Evolutionary conservation across 2,888 invertebrate species (phyloP).

Genomic region (Trichogramma dendrolimi): DNA sequence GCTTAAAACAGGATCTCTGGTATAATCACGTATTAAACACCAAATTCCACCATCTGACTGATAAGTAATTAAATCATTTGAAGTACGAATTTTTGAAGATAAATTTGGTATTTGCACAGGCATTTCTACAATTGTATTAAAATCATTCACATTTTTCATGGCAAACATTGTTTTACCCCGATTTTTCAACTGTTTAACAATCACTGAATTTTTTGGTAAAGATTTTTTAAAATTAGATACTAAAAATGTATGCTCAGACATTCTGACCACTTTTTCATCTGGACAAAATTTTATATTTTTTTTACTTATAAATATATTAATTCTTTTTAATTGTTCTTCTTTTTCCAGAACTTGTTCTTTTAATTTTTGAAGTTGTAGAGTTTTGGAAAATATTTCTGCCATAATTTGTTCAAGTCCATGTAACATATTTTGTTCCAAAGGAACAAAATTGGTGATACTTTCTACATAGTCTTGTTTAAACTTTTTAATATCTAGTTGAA

Average conservation of each 20-base stretch:
- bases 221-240: slow-evolving; percentile 34
- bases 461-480: slow-evolving; percentile 16
- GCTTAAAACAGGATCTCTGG: slow-evolving; percentile 30
- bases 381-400: slow-evolving; percentile 38
- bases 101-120: slow-evolving; percentile 28
- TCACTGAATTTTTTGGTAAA: slow-evolving; percentile 37
- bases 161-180: slow-evolving; percentile 33
- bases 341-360: slow-evolving; percentile 32
- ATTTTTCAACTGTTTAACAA: slow-evolving; percentile 34
- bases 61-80: slow-evolving; percentile 41
- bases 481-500: slow-evolving; percentile 25
- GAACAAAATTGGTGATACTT: slow-evolving; percentile 25
- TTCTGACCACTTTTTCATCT: slow-evolving; percentile 32
- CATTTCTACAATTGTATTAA: slow-evolving; percentile 36
- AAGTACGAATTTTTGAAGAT: slow-evolving; percentile 22
- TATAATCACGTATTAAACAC: slow-evolving; percentile 42
- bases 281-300: slow-evolving; percentile 33
- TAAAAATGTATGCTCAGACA: slow-evolving; percentile 33
- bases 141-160: slow-evolving; percentile 36
- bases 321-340: slow-evolving; percentile 37
- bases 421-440: slow-evolving; percentile 39
- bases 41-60: slow-evolving; percentile 36
- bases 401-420: slow-evolving; percentile 34
- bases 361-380: slow-evolving; percentile 33
- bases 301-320: slow-evolving; percentile 42